Base-by-base conservation (phyloP, 2,113 vertebrate species). In the Chaenocephalus aceratus region DNA sequence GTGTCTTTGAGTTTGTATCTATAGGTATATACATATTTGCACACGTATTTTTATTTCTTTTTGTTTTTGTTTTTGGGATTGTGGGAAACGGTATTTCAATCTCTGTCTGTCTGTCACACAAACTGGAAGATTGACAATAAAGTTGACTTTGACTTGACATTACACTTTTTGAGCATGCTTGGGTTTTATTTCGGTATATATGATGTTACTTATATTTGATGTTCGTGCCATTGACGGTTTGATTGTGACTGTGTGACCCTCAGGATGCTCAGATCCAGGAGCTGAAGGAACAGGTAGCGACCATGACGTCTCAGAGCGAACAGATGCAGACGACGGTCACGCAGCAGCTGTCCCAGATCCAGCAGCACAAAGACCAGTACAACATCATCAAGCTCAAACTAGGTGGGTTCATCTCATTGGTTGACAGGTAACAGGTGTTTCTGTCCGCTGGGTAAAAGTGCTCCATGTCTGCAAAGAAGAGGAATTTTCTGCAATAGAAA, bases 341-440 rank as follows among this genome's bases (percentile, higher is more conserved):
- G 0, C 97, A 98, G 82, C 98, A 99, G 80, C 88, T 95, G 6
- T 95, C 96, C 0, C 97, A 99, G 94, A 99, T 99, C 88, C 98
- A 98, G 62, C 98, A 99, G 88, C 97, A 99, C 74, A 99, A 98
- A 86, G 98, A 99, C 90, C 98, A 99, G 41, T 99, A 99, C 83
- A 99, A 98, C 90, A 95, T 99, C 85, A 96, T 99, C 61, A 99
- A 99, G 93, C 94, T 98, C 9, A 98, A 98, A 82, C 88, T 99
- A 80, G 98, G 98, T 99, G 91, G 8, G 83, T 73, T 75, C 52
- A 18, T 21, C 12, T 49, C 26, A 16, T 6, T 7, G 6, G 10
- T 44, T 15, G 26, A 54, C 72, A 9, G 14, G 5, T 23, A 9
- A 14, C 26, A 0, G 7, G 6, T 69, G 26, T 52, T 36, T n/a